Percentiles rank a stretch among this genome's conserved stretches.
phyloP scores from a whole-genome alignment of 2,888 invertebrate genomes.

The Lycophotia porphyrea region DNA sequence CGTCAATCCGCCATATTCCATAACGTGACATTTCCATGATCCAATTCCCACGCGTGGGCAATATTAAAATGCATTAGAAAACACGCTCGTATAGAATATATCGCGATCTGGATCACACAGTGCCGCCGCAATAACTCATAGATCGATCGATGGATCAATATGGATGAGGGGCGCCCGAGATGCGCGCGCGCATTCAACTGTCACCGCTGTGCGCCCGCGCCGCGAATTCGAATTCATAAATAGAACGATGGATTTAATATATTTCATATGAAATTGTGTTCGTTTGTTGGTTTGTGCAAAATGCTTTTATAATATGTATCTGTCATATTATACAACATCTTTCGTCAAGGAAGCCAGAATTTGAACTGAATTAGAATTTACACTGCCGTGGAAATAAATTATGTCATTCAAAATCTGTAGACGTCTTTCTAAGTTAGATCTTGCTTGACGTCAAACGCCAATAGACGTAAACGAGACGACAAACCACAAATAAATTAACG shows the following conservation, averaged over 20 bases:
- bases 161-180: slow-evolving; percentile 76
- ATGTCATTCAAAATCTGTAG: neutral
- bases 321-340: slow-evolving; percentile 10
- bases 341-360: neutral
- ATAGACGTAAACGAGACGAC: neutral
- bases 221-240: slow-evolving; percentile 70
- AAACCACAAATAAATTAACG: slow-evolving; percentile 25
- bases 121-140: slow-evolving; percentile 78
- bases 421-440: slow-evolving; percentile 10
- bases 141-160: slow-evolving; percentile 82
- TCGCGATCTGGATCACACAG: slow-evolving; percentile 79
- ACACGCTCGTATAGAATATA: slow-evolving; percentile 67
- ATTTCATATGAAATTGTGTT: slow-evolving; percentile 66
- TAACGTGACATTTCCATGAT: slow-evolving; percentile 51
- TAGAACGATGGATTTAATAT: slow-evolving; percentile 72
- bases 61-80: slow-evolving; percentile 73
- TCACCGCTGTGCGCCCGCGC: slow-evolving; percentile 74
- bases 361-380: slow-evolving; percentile 14
- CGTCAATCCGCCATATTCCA: slow-evolving; percentile 40
- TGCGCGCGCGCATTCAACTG: slow-evolving; percentile 84
- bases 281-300: slow-evolving; percentile 29
- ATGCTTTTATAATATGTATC: slow-evolving; percentile 9
- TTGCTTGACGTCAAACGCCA: slow-evolving; percentile 21
- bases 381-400: slow-evolving; percentile 33
- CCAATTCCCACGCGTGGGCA: slow-evolving; percentile 65